These are phyloP conservation scores for Neosilurus mollespiculum DNA, from an alignment of 2,797 vertebrate species.

Conservation along the genomic window DNA sequence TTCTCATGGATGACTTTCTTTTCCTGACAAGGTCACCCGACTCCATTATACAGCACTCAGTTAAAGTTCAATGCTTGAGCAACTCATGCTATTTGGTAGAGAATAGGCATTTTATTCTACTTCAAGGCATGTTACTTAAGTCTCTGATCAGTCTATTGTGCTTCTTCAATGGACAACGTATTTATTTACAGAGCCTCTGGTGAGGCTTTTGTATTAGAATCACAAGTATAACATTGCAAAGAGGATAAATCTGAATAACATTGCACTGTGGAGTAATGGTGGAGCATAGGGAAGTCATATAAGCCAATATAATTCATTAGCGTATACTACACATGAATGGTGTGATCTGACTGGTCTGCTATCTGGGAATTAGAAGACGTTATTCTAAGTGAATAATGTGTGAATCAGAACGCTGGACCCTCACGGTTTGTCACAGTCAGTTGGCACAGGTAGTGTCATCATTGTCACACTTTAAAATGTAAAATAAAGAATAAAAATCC, in stretches of 20 bases:
- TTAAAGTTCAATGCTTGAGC: neutral
- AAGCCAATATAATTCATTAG: constrained; percentile 24
- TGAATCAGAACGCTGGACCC: too few species aligned
- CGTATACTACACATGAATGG: too few species aligned
- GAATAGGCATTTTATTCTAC: neutral
- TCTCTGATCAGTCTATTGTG: neutral
- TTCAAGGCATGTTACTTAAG: neutral
- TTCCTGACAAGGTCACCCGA: neutral
- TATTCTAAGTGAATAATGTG: too few species aligned
- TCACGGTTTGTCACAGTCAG: too few species aligned
- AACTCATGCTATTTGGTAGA: neutral
- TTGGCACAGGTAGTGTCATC: too few species aligned
- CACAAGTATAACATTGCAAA: neutral
- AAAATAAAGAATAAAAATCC: too few species aligned
- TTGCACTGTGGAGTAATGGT: neutral
- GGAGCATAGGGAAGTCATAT: neutral
- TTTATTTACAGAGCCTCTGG: neutral
- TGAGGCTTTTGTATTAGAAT: neutral
- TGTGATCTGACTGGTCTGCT: too few species aligned
- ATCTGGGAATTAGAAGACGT: too few species aligned
- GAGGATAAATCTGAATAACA: neutral
- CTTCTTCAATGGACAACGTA: neutral
- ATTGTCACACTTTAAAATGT: too few species aligned
- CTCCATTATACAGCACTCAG: neutral
- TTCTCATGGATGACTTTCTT: neutral